phyloP scores from a whole-genome alignment of 2,113 vertebrate species.

The Galbula dea region DNA sequence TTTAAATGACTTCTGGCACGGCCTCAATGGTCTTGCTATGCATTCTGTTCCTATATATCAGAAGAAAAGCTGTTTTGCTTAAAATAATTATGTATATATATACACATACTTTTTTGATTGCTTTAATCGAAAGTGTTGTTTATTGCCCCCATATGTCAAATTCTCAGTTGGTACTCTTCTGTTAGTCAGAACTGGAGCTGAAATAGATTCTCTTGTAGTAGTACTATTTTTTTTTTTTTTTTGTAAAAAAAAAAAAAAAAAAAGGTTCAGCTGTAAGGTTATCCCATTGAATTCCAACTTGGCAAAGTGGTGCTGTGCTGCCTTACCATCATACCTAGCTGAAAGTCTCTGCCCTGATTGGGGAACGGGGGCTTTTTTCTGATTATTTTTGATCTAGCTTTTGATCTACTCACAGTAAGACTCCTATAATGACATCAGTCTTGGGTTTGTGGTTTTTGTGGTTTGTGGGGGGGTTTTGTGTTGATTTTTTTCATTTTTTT shows the following conservation, averaged over 20 bases:
- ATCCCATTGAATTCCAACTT: neutral
- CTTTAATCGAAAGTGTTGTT: slow-evolving; percentile 32
- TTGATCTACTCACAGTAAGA: neutral
- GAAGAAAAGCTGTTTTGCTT: slow-evolving; percentile 36
- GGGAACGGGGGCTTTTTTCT: neutral
- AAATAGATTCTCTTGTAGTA: neutral
- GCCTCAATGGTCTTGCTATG: neutral
- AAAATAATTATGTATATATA: slow-evolving; percentile 43
- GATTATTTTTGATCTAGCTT: too few relatives aligned
- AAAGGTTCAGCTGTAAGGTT: neutral
- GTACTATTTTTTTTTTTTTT: too few relatives aligned
- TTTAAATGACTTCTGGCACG: slow-evolving; percentile 24
- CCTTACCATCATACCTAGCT: neutral
- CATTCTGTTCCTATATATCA: slow-evolving; percentile 30
- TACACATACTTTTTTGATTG: neutral
- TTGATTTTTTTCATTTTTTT: neutral
- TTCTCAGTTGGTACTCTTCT: neutral
- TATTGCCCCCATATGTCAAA: slow-evolving; percentile 27
- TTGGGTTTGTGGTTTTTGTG: rapidly evolving
- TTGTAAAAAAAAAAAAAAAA: too few relatives aligned
- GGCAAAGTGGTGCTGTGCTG: neutral
- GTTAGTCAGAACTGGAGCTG: neutral
- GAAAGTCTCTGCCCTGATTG: neutral
- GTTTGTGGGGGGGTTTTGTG: too few relatives aligned
- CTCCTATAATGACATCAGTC: neutral